A percentile compares a stretch with the other conserved stretches of the same genome.
Evolutionary conservation across 2,797 vertebrate species (phyloP).

Genomic region (Scyliorhinus canicula): DNA sequence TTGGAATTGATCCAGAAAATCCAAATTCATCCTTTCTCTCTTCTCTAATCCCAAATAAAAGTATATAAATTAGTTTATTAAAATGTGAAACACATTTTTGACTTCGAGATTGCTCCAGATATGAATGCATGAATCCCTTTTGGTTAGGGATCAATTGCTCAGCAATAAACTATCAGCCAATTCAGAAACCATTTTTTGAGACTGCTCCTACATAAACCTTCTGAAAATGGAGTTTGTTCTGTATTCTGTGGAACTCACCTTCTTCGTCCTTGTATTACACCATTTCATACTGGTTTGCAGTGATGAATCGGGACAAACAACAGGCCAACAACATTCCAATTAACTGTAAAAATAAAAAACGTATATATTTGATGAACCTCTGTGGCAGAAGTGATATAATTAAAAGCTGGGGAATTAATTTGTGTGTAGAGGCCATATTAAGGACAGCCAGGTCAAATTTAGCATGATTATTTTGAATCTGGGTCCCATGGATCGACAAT

Average conservation of each 20-base stretch:
- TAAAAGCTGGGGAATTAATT: not conserved
- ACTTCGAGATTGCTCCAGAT: not conserved
- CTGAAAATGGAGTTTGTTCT: conserved; percentile 38
- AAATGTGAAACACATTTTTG: not conserved
- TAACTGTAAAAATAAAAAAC: conserved; percentile 60
- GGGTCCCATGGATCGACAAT: not conserved
- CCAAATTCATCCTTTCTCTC: not conserved
- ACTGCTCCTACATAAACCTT: not conserved
- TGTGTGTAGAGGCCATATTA: not conserved
- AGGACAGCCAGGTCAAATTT: not conserved
- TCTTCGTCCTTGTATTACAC: conserved; percentile 64
- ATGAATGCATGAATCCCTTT: not conserved
- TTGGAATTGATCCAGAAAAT: not conserved
- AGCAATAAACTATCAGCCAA: not conserved
- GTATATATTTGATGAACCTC: not conserved
- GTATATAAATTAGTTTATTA: not conserved
- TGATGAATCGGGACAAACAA: conserved; percentile 86
- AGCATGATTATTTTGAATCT: not conserved
- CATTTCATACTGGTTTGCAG: conserved; percentile 95
- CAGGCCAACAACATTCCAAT: conserved; percentile 86
- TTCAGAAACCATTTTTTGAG: not conserved
- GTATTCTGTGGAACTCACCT: conserved; percentile 54
- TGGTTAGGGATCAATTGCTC: not conserved
- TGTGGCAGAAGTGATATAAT: not conserved
- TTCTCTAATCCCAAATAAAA: not conserved